Percentiles rank a stretch among this genome's conserved stretches.
These are phyloP conservation scores for Nebria brevicollis DNA, from an alignment of 2,888 invertebrate species.

Conservation along the genomic window DNA sequence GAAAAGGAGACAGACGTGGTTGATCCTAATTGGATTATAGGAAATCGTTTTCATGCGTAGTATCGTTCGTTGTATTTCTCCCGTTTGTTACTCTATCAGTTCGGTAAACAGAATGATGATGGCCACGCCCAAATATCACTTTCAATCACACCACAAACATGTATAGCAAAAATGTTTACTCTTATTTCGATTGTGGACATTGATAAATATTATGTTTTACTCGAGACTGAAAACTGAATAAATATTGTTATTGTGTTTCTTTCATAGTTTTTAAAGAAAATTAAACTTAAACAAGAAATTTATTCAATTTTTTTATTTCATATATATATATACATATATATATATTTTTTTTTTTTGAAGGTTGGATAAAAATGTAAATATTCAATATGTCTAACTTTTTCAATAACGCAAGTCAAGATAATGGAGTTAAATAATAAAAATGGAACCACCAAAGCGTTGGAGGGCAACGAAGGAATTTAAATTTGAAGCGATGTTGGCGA, in stretches of 20 bases:
- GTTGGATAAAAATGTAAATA: too few species aligned
- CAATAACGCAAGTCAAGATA: not conserved
- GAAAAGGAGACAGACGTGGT: constrained; percentile 19
- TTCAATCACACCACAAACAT: constrained; percentile 1
- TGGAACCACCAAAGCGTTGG: not conserved
- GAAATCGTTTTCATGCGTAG: constrained; percentile 44
- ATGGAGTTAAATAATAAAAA: not conserved
- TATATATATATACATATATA: too few species aligned
- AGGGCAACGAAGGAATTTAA: not conserved
- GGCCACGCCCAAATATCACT: not conserved
- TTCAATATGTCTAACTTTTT: not conserved
- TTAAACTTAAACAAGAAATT: not conserved
- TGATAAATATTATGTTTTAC: constrained; percentile 3
- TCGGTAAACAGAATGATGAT: not conserved
- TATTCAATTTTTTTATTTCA: too few species aligned
- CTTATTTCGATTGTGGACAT: constrained; percentile 3
- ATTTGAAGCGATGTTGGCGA: not conserved
- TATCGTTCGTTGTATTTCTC: constrained; percentile 18
- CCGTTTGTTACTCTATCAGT: constrained; percentile 26
- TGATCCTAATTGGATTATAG: constrained; percentile 45
- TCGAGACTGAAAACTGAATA: not conserved
- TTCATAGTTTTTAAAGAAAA: not conserved
- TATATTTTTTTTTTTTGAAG: too few species aligned
- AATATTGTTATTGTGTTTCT: not conserved
- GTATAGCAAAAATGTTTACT: not conserved